phyloP scores from a whole-genome alignment of 1,140 invertebrate genomes.

The Lerema accius region DNA sequence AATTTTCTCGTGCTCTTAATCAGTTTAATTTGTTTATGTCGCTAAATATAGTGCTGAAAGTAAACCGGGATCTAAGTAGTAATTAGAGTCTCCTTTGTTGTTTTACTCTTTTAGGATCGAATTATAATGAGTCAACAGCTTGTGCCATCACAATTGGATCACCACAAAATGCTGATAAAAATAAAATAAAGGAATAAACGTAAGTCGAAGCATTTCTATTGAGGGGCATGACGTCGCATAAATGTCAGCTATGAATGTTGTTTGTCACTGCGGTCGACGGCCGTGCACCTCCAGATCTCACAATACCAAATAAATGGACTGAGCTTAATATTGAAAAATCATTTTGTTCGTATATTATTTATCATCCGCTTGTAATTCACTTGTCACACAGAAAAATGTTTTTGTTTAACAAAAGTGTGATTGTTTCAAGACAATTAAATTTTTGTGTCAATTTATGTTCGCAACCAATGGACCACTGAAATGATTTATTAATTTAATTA shows the following conservation, averaged over 20 bases:
- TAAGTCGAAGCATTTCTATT: constrained; percentile 78
- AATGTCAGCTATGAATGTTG: constrained; percentile 71
- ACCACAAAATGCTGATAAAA: constrained; percentile 51
- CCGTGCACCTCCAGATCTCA: constrained; percentile 44
- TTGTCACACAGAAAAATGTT: constrained; percentile 31
- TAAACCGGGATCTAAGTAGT: constrained; percentile 4
- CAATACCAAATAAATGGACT: constrained; percentile 43
- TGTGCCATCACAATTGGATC: constrained; percentile 41
- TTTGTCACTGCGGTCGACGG: constrained; percentile 68
- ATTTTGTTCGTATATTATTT: constrained; percentile 26
- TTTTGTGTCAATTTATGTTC: constrained; percentile 27
- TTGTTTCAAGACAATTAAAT: constrained; percentile 31
- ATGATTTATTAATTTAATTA: constrained; percentile 25
- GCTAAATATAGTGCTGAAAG: constrained; percentile 8
- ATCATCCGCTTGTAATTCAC: constrained; percentile 25
- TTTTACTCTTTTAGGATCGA: constrained; percentile 5
- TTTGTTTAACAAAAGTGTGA: constrained; percentile 26
- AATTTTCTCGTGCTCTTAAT: background rate
- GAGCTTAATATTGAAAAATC: constrained; percentile 36
- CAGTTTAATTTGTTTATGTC: constrained; percentile 12
- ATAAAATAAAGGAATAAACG: constrained; percentile 55
- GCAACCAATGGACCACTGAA: constrained; percentile 21
- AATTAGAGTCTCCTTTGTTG: constrained; percentile 11
- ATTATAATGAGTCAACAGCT: constrained; percentile 29
- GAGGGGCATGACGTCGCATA: constrained; percentile 74